Base-by-base conservation (phyloP, 2,888 invertebrate species). In the Dolomedes plantarius region DNA sequence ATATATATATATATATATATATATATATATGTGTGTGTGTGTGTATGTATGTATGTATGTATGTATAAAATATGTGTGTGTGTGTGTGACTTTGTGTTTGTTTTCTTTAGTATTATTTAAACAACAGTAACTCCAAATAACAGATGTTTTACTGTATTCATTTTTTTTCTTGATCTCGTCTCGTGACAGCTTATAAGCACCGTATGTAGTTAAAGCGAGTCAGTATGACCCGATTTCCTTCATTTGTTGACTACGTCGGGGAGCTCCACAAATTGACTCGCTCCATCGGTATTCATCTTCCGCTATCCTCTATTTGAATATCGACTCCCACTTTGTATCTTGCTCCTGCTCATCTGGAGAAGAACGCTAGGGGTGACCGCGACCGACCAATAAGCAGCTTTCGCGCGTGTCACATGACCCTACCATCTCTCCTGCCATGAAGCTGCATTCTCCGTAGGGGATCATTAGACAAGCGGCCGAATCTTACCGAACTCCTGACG, bases 311-410 rank as follows among this genome's bases (percentile, higher is more conserved):
- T 27, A 75, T 83, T 72, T 83, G 76, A 83, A 83, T 83, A 83
- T 83, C 82, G 82, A 83, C 82, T 83, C 65, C 50, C 67, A 67
- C 67, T 64, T 36, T n/a, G 67, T 23, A 36, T 77, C 39, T 69
- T 75, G 69, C 69, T 75, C 75, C 16, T 16, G 69, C 69, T 82
- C 76, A 83, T 83, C 76, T 71, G 19, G 72, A 46, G 76, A 71
- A 72, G 71, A 83, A 76, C 76, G 71, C 76, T 83, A 75, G 69
- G 82, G 82, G 82, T 76, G 82, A 83, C 71, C 74, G 68, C 68
- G 74, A 56, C 67, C 76, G 41, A 50, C 82, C 82, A 83, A 83
- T 83, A 65, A 72, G 36, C 31, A 27, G 64, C 76, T 64, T 29
- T 32, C 36, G 19, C 19, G 68, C 23, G 64, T 72, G 72, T 72